Evolutionary conservation across 2,113 vertebrate genomes (phyloP), one percentile per base, ranked within the genome.

Genomic region (Gambusia affinis): DNA sequence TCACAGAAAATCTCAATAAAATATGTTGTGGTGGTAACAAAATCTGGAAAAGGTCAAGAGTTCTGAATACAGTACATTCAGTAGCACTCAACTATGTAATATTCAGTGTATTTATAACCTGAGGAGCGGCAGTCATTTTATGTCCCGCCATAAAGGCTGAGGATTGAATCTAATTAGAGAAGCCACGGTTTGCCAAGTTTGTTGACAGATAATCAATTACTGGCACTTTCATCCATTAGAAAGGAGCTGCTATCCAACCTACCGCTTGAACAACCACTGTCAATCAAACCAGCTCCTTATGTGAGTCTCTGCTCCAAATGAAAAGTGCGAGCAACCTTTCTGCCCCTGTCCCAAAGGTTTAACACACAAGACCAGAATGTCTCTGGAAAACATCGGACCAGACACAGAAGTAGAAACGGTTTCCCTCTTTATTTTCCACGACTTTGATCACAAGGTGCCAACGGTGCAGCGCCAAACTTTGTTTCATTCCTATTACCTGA

Each of bases 401-500:
- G 35, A 68, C 44, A 14, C 14, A 4, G 30, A 68, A 61, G 42
- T 35, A 60, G 39, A 68, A 76, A 37, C 27, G 24, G 30, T 61
- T 75, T 60, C 54, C 54, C 19, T 73, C 22, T 10, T 14, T 33
- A 67, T 72, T 6, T 57, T 29, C 14, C 61, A 5, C n/a, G 60
- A 68, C 70, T 68, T 60, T 76, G 70, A 82, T 82, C 73, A 72
- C 60, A 72, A 42, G 47, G 51, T 4, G 28, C 47, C 39, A 57
- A 47, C 33, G 6, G 1, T 31, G n/a, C 35, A 37, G 2, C 0
- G 22, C 6, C 63, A 11, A 72, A 35, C 79, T 66, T 60, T 0
- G 14, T 51, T 33, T 11, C 39, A 4, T 64, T 76, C 54, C 64
- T 57, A 33, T 65, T 31, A 71, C 67, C 44, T 67, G 27, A 39